These are phyloP conservation scores for Drepana arcuata DNA, from an alignment of 1,140 invertebrate genomes.

Conservation along the genomic window DNA sequence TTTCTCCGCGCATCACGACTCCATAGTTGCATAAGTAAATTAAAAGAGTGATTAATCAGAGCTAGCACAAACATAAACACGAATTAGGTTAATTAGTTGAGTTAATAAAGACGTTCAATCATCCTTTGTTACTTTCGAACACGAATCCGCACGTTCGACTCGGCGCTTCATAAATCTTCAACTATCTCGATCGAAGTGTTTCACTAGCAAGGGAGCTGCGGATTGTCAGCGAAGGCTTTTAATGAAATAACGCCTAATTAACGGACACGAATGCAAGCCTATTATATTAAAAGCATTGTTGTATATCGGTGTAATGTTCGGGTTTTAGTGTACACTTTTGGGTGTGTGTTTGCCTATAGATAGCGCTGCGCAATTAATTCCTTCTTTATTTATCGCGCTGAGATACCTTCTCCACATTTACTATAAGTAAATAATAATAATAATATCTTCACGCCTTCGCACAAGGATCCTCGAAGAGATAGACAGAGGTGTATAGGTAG, in stretches of 20 bases:
- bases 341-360: too few relatives aligned
- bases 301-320: too few relatives aligned
- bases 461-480: too few relatives aligned
- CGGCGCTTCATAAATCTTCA: constrained; percentile 24
- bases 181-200: constrained; percentile 25
- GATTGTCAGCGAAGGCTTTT: constrained; percentile 25
- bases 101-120: constrained; percentile 21
- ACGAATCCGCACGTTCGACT: constrained; percentile 6
- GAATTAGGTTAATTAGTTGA: constrained; percentile 19
- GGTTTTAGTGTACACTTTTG: too few relatives aligned
- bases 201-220: constrained; percentile 14
- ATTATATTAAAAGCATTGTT: too few relatives aligned
- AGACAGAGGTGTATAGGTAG: too few relatives aligned
- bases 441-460: too few relatives aligned
- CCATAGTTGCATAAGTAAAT: constrained; percentile 5
- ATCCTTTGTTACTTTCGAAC: constrained; percentile 24
- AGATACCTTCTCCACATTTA: too few relatives aligned
- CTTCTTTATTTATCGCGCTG: too few relatives aligned
- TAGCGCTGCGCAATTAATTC: too few relatives aligned
- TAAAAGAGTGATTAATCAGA: constrained; percentile 9
- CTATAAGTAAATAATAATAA: too few relatives aligned
- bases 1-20: constrained; percentile 9
- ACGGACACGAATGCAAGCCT: too few relatives aligned
- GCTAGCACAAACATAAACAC: not conserved
- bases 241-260: constrained; percentile 39